Conservation (phyloP, 2,113 vertebrate species). For the Mirza zaza region DNA sequence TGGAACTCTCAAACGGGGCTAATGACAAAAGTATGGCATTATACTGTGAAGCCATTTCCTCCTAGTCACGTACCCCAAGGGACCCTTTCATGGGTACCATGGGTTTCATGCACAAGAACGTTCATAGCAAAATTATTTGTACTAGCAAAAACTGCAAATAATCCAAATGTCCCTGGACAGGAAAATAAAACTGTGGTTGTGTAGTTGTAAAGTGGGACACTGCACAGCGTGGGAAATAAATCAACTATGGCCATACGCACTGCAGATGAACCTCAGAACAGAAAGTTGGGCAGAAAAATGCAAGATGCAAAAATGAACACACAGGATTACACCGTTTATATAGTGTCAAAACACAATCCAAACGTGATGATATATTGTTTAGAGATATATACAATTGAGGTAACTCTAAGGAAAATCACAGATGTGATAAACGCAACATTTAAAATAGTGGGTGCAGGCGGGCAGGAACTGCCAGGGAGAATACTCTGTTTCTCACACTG, state of each 20-base stretch:
- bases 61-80: background rate
- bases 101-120: background rate
- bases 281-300: background rate
- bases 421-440: background rate
- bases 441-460: too few relatives aligned
- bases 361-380: background rate
- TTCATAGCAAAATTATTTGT: background rate
- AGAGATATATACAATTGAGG: background rate
- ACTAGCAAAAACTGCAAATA: background rate
- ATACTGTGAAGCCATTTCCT: background rate
- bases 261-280: background rate
- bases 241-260: background rate
- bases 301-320: background rate
- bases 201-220: background rate
- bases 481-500: background rate
- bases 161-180: background rate
- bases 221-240: background rate
- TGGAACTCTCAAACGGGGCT: too few relatives aligned
- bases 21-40: background rate
- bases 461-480: background rate
- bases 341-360: background rate
- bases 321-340: background rate
- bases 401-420: background rate
- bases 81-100: background rate
- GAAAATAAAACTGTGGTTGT: background rate